phyloP scores from a whole-genome alignment of 2,113 vertebrate genomes.

The Noturus placidus region DNA sequence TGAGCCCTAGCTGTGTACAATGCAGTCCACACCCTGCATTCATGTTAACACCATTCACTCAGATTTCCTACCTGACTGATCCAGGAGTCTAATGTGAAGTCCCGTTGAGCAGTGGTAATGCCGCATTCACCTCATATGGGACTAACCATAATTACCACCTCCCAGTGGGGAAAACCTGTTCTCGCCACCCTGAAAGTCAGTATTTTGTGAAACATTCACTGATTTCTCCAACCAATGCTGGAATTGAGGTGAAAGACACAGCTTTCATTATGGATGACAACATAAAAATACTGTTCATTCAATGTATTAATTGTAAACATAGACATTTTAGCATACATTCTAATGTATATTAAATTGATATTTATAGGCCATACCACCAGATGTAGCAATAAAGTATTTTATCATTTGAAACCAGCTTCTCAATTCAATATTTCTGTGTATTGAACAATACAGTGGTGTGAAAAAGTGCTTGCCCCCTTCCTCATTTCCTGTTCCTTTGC shows the following conservation, averaged over 20 bases:
- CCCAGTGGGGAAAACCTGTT: neutral
- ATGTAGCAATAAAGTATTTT: neutral
- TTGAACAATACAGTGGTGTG: neutral
- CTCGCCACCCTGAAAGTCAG: neutral
- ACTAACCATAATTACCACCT: conserved; percentile 3
- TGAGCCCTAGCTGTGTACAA: conserved; percentile 4
- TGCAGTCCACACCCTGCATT: conserved; percentile 13
- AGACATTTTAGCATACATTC: neutral
- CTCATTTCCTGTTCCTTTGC: too few species aligned
- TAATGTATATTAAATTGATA: neutral
- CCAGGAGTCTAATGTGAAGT: conserved; percentile 17
- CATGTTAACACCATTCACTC: neutral
- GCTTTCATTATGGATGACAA: neutral
- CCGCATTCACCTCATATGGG: neutral
- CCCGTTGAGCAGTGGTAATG: conserved; percentile 15
- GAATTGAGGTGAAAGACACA: neutral
- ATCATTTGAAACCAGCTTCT: neutral
- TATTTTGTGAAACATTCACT: neutral
- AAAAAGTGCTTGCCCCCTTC: too few species aligned
- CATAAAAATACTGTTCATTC: neutral
- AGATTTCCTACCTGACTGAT: conserved; percentile 23
- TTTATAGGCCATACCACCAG: neutral
- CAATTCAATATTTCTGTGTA: neutral
- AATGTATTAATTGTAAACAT: neutral
- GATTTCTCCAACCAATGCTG: neutral